phyloP scores from a whole-genome alignment of 2,113 vertebrate genomes.

The Dromiciops gliroides region DNA sequence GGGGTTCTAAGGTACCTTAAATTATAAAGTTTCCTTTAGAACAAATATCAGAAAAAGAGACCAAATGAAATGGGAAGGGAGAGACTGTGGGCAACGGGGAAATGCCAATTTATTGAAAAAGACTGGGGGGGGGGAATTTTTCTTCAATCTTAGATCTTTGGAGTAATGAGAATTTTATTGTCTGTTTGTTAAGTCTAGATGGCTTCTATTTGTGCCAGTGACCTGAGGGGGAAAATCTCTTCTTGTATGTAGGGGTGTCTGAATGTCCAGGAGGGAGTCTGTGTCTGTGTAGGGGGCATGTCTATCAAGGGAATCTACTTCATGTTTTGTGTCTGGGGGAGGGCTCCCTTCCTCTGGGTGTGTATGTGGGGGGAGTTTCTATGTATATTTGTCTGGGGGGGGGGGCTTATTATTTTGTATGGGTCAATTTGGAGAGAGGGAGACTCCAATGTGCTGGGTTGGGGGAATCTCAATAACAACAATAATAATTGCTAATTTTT shows the following conservation, averaged over 20 bases:
- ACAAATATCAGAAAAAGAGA: not conserved
- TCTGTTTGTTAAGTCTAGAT: not conserved
- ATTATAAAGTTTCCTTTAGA: not conserved
- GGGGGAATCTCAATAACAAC: not conserved
- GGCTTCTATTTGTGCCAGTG: not conserved
- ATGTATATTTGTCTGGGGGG: not conserved
- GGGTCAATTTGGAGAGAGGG: not conserved
- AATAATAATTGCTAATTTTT: not conserved
- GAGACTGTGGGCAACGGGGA: not conserved
- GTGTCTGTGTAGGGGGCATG: not conserved
- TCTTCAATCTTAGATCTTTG: not conserved
- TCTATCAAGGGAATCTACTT: not conserved
- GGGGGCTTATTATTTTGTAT: not conserved
- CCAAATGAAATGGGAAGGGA: not conserved
- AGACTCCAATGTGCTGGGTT: not conserved
- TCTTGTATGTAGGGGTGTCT: not conserved
- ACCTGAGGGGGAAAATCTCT: not conserved
- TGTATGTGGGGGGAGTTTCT: slow-evolving; percentile 4
- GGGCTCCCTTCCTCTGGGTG: slow-evolving; percentile 39
- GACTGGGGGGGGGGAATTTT: not conserved
- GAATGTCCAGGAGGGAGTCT: too few species aligned
- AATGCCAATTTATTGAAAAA: not conserved
- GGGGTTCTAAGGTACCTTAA: not conserved
- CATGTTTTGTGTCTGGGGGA: slow-evolving; percentile 2
- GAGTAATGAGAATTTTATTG: not conserved